Conservation (phyloP, 2,113 vertebrate species). For the Melozone crissalis region DNA sequence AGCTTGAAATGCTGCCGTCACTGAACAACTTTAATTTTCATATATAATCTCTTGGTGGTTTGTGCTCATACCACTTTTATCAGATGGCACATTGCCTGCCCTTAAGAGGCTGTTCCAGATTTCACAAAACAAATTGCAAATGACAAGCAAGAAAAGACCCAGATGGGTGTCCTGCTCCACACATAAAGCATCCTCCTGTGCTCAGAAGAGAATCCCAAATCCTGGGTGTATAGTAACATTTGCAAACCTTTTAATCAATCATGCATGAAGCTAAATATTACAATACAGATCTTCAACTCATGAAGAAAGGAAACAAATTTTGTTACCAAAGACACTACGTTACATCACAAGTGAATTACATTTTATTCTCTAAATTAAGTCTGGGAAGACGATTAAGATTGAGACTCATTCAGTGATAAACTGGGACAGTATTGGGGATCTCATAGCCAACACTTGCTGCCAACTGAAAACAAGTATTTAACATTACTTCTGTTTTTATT, state of each 20-base stretch:
- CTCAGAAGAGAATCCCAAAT: not conserved
- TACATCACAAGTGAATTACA: not conserved
- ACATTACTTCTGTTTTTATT: not conserved
- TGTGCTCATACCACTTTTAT: not conserved
- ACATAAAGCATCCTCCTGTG: not conserved
- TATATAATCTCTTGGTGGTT: not conserved
- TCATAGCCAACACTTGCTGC: not conserved
- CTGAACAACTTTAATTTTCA: not conserved
- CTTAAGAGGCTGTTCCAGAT: not conserved
- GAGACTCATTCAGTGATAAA: not conserved
- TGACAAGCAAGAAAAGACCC: not conserved
- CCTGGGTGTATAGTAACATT: not conserved
- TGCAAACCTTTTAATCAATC: not conserved
- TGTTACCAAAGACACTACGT: not conserved
- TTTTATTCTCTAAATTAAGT: not conserved
- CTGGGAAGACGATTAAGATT: not conserved
- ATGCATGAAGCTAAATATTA: not conserved
- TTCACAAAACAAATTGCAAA: not conserved
- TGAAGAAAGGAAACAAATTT: not conserved
- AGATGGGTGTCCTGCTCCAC: not conserved
- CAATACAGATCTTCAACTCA: not conserved
- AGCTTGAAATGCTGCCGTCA: not conserved
- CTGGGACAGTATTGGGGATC: not conserved
- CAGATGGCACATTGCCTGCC: not conserved
- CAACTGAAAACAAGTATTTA: not conserved